phyloP scores from a whole-genome alignment of 2,888 invertebrate species.

The Tholera decimalis region DNA sequence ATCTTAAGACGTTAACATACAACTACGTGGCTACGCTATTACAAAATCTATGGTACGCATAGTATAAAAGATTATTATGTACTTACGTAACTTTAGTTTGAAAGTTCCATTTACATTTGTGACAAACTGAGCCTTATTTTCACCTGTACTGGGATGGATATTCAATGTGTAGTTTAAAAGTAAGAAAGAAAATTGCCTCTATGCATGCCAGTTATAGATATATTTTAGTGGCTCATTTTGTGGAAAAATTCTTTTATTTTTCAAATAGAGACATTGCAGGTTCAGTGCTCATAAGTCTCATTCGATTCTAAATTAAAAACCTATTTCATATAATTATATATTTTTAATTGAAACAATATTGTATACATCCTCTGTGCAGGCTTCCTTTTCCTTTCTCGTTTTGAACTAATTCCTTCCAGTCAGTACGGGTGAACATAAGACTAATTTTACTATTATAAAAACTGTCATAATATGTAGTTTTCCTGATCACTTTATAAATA shows the following conservation, averaged over 20 bases:
- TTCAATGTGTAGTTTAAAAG: background rate
- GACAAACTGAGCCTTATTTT: slow-evolving; percentile 35
- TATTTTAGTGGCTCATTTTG: too few relatives aligned
- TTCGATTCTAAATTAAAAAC: too few relatives aligned
- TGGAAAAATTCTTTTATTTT: too few relatives aligned
- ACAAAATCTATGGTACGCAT: slow-evolving; percentile 81
- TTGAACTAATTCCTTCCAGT: background rate
- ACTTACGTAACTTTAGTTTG: slow-evolving; percentile 63
- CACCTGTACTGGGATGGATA: slow-evolving; percentile 23
- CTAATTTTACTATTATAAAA: slow-evolving; percentile 45
- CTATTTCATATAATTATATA: too few relatives aligned
- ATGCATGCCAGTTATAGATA: background rate
- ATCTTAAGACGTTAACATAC: slow-evolving; percentile 72
- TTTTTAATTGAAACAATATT: too few relatives aligned
- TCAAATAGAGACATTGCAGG: too few relatives aligned
- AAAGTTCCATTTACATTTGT: slow-evolving; percentile 58
- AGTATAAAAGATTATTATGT: slow-evolving; percentile 83
- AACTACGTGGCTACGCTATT: slow-evolving; percentile 77
- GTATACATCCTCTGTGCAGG: too few relatives aligned
- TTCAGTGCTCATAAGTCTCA: too few relatives aligned
- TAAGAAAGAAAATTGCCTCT: background rate
- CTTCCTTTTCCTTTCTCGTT: too few relatives aligned
- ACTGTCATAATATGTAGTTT: slow-evolving; percentile 56
- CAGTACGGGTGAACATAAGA: slow-evolving; percentile 34
- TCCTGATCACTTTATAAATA: slow-evolving; percentile 60